Conservation (phyloP, 2,797 vertebrate genomes). For the Falco cherrug region DNA sequence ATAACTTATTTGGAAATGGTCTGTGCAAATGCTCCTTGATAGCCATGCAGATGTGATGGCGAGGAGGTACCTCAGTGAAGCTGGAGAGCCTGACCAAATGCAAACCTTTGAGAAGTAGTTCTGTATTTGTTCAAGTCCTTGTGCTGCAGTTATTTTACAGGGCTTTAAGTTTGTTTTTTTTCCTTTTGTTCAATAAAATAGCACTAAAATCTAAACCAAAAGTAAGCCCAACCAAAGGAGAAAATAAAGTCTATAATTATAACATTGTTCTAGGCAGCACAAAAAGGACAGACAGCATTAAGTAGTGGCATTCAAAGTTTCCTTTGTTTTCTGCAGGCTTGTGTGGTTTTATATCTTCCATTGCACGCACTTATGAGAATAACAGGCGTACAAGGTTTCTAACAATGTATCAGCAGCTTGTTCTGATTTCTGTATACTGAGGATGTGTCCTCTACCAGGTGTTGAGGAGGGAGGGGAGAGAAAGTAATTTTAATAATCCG, state of each 20-base stretch:
- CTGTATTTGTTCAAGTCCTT: neutral
- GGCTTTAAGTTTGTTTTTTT: neutral
- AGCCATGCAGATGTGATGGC: neutral
- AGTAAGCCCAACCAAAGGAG: neutral
- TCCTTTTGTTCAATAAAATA: neutral
- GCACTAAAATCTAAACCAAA: neutral
- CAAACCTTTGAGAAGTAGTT: neutral
- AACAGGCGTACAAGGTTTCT: neutral
- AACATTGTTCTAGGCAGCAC: neutral
- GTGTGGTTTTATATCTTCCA: neutral
- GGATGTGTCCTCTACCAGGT: neutral
- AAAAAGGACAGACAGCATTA: neutral
- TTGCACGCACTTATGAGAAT: neutral
- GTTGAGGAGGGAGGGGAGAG: fast-evolving
- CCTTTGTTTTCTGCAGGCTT: neutral
- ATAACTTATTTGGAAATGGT: neutral
- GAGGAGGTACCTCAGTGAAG: neutral
- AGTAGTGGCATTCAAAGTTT: neutral
- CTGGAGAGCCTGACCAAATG: neutral
- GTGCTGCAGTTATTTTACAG: neutral
- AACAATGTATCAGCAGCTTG: neutral
- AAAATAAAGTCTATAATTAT: neutral
- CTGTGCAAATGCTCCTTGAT: fast-evolving
- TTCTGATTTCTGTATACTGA: neutral
- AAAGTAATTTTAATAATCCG: neutral